These are phyloP conservation scores for Aplocera efformata DNA, from an alignment of 2,888 invertebrate species.

Conservation along the genomic window DNA sequence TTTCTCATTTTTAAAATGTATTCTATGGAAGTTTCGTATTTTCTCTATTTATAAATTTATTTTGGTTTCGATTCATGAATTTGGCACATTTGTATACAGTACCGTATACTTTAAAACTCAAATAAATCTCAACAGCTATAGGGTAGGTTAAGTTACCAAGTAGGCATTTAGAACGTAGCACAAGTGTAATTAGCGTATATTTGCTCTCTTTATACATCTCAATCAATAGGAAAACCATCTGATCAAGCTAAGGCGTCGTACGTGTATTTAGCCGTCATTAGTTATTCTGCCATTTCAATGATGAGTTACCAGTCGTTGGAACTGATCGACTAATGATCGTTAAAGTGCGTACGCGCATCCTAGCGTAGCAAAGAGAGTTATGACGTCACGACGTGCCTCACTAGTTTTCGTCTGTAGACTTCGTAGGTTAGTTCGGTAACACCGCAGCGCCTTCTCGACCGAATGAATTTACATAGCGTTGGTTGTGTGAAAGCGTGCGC, in stretches of 20 bases:
- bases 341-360: conserved; percentile 4
- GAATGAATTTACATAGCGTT: conserved; percentile 27
- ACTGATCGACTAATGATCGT: not conserved
- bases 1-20: conserved; percentile 43
- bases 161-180: conserved; percentile 69
- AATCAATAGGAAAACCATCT: no score
- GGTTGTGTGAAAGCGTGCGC: conserved; percentile 14
- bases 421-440: conserved; percentile 39
- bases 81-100: conserved; percentile 22
- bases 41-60: conserved; percentile 46
- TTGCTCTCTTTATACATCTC: conserved; percentile 8
- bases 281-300: no score
- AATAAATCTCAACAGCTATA: conserved; percentile 47
- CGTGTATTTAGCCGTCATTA: no score
- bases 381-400: conserved; percentile 70
- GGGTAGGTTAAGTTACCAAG: conserved; percentile 63
- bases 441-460: conserved; percentile 45
- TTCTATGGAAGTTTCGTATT: conserved; percentile 45
- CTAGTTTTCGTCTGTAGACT: conserved; percentile 42
- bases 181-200: conserved; percentile 34
- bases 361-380: conserved; percentile 23
- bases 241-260: no score
- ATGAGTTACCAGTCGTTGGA: no score
- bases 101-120: conserved; percentile 26
- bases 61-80: conserved; percentile 9